phyloP scores from a whole-genome alignment of 2,797 vertebrate species.

The Leptatherina wallacei region DNA sequence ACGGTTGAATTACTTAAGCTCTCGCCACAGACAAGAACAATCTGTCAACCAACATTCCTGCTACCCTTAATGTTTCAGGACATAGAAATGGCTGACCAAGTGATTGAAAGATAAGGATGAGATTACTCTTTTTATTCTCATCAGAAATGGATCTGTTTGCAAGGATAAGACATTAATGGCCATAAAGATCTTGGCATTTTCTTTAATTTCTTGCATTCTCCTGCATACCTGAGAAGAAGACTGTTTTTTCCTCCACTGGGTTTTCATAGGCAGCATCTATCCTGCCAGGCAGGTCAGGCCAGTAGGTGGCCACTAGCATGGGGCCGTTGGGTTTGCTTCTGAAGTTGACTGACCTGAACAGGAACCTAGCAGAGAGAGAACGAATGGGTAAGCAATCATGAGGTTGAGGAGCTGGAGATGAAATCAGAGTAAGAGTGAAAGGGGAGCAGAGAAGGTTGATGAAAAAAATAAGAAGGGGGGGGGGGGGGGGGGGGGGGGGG shows the following conservation, averaged over 20 bases:
- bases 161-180: neutral
- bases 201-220: slow-evolving; percentile 12
- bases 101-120: slow-evolving; percentile 27
- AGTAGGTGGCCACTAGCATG: slow-evolving; percentile 93
- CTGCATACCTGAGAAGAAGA: slow-evolving; percentile 93
- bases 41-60: slow-evolving; percentile 57
- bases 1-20: slow-evolving; percentile 48
- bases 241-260: slow-evolving; percentile 91
- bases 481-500: slow-evolving; percentile 15
- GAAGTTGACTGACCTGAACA: slow-evolving; percentile 92
- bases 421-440: slow-evolving; percentile 48
- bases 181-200: neutral
- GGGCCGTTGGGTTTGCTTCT: slow-evolving; percentile 90
- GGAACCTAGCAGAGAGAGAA: slow-evolving; percentile 86
- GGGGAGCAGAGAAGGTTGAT: slow-evolving; percentile 22
- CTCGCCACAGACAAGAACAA: slow-evolving; percentile 38
- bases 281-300: slow-evolving; percentile 92
- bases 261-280: slow-evolving; percentile 96
- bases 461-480: slow-evolving; percentile 17
- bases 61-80: slow-evolving; percentile 57
- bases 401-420: slow-evolving; percentile 35
- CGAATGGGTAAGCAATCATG: slow-evolving; percentile 30
- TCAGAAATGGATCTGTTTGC: slow-evolving; percentile 29
- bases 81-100: slow-evolving; percentile 37
- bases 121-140: slow-evolving; percentile 37